Percentiles rank a stretch among this genome's conserved stretches.
Conservation (phyloP, 2,113 vertebrate species). For the Tetraodon nigroviridis region DNA sequence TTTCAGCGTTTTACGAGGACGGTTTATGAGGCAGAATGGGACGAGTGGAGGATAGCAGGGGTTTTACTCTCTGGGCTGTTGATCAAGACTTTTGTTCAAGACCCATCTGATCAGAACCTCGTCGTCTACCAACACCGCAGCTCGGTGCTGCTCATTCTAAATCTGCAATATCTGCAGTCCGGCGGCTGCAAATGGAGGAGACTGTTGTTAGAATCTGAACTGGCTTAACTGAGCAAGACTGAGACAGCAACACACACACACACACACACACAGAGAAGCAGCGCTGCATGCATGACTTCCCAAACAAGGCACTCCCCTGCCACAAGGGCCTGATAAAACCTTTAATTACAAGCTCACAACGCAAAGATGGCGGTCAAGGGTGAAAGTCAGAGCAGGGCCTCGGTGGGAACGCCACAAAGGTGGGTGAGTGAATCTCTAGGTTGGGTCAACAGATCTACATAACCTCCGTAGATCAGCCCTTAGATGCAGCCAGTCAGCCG, state of each 20-base stretch:
- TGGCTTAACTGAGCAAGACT: slow-evolving; percentile 37
- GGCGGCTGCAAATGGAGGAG: neutral
- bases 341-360: slow-evolving; percentile 27
- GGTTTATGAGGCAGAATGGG: slow-evolving; percentile 19
- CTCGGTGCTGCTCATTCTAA: no score
- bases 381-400: neutral
- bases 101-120: slow-evolving; percentile 13
- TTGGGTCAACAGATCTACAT: neutral
- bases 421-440: no score
- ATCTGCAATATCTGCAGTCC: neutral
- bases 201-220: slow-evolving; percentile 35
- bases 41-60: neutral
- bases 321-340: slow-evolving; percentile 30
- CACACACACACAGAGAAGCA: neutral
- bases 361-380: neutral
- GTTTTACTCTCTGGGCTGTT: no score
- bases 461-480: neutral
- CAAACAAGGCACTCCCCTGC: slow-evolving; percentile 30
- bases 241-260: slow-evolving; percentile 27
- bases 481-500: no score
- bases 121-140: slow-evolving; percentile 15
- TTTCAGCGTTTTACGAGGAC: slow-evolving; percentile 5
- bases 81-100: no score
- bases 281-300: slow-evolving; percentile 39
- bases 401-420: neutral